These are phyloP conservation scores for Drosophila yakuba DNA, from an alignment of 1,140 invertebrate species.

Conservation along the genomic window DNA sequence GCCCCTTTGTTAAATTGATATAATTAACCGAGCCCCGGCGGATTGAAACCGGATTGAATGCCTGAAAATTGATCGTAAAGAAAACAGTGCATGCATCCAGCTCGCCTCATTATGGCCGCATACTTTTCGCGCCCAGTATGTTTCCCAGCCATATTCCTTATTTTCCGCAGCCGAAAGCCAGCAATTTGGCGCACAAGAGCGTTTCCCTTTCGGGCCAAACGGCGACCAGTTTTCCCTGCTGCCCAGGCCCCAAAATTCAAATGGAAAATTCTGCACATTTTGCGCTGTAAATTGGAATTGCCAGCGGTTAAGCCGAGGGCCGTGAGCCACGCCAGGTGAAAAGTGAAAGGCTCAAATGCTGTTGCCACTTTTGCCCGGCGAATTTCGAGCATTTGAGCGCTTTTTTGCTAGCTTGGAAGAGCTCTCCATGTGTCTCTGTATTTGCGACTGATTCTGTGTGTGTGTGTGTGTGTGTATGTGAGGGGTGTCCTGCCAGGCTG, in stretches of 20 bases:
- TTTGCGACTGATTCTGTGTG: conserved; percentile 1
- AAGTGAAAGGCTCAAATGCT: conserved; percentile 71
- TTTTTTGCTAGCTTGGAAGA: conserved; percentile 61
- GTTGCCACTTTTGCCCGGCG: conserved; percentile 59
- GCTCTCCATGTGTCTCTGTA: conserved; percentile 20
- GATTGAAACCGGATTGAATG: conserved; percentile 28
- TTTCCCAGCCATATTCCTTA: conserved; percentile 8
- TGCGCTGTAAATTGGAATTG: conserved; percentile 49
- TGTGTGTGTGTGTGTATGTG: background rate
- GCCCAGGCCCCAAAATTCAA: conserved; percentile 42
- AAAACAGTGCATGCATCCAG: conserved; percentile 17
- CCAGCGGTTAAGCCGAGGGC: conserved; percentile 22
- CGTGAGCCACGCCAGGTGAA: conserved; percentile 52
- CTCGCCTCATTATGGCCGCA: conserved; percentile 43
- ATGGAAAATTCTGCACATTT: conserved; percentile 74
- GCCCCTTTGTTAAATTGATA: conserved; percentile 50
- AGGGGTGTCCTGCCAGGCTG: conserved; percentile 5
- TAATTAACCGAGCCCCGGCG: conserved; percentile 36
- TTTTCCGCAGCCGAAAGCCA: conserved; percentile 22
- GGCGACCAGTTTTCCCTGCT: background rate
- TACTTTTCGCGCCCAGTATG: conserved; percentile 39
- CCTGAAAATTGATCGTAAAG: conserved; percentile 44
- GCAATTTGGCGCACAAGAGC: conserved; percentile 57
- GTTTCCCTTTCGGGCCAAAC: background rate
- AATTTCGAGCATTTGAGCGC: conserved; percentile 67